Percentiles rank a stretch among this genome's conserved stretches.
phyloP scores from a whole-genome alignment of 2,113 vertebrate genomes.

The Silurus glanis region DNA sequence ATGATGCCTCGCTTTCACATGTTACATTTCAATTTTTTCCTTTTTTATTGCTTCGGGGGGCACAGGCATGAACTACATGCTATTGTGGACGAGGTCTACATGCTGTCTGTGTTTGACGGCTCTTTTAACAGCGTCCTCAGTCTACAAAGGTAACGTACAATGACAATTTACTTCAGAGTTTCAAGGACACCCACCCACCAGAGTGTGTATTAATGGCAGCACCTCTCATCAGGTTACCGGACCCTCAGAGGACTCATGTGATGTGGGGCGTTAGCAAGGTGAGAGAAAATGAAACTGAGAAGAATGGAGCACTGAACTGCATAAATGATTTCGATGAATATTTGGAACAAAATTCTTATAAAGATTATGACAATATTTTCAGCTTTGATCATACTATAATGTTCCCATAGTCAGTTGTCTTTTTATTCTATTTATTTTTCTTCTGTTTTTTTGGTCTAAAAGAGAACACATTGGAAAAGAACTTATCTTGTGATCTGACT shows the following conservation, averaged over 20 bases:
- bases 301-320: background rate
- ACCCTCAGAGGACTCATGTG: constrained; percentile 92
- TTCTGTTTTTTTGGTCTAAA: background rate
- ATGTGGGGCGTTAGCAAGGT: constrained; percentile 96
- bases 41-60: constrained; percentile 20
- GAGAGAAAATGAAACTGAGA: constrained; percentile 38
- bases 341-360: background rate
- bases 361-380: background rate
- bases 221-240: constrained; percentile 82
- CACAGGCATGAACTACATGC: constrained; percentile 84
- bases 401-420: background rate
- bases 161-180: background rate
- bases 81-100: constrained; percentile 94
- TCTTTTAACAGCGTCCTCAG: constrained; percentile 87
- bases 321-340: background rate
- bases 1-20: constrained; percentile 6
- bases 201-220: background rate
- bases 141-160: constrained; percentile 79
- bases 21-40: background rate
- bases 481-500: background rate
- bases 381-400: background rate
- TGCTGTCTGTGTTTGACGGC: constrained; percentile 88
- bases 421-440: background rate
- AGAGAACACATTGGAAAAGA: background rate
- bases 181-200: background rate